phyloP scores from a whole-genome alignment of 2,797 vertebrate species.

The Urosaurus nigricauda region DNA sequence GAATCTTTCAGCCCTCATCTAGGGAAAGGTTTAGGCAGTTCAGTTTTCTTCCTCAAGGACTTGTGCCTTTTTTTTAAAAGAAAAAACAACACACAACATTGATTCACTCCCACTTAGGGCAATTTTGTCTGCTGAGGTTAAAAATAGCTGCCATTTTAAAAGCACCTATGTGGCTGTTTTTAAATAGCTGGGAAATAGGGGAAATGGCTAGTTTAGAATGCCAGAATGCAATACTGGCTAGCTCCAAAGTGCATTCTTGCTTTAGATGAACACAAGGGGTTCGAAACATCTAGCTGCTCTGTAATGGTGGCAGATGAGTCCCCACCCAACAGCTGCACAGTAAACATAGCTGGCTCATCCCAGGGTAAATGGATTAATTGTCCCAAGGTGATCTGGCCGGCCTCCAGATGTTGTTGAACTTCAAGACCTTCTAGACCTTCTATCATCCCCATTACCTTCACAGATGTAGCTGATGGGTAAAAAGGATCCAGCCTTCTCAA shows the following conservation, averaged over 20 bases:
- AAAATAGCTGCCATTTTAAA: conserved; percentile 45
- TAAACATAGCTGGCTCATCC: background rate
- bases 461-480: no score
- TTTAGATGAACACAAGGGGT: conserved; percentile 14
- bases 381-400: no score
- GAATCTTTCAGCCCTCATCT: conserved; percentile 22
- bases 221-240: background rate
- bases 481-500: no score
- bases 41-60: conserved; percentile 36
- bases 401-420: no score
- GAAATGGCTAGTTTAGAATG: background rate
- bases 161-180: background rate
- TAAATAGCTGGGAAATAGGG: background rate
- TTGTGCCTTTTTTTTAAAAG: conserved; percentile 1
- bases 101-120: conserved; percentile 22
- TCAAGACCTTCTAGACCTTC: no score
- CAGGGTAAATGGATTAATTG: background rate
- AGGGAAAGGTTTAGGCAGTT: conserved; percentile 12
- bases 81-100: background rate
- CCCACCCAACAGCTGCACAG: background rate
- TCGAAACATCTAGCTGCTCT: conserved; percentile 20
- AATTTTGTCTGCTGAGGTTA: conserved; percentile 18
- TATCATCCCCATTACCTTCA: no score
- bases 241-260: conserved; percentile 37
- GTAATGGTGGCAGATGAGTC: conserved; percentile 2